Evolutionary conservation across 2,113 vertebrate genomes (phyloP), one percentile per base, ranked within the genome.

Genomic region (Beaufortia kweichowensis): DNA sequence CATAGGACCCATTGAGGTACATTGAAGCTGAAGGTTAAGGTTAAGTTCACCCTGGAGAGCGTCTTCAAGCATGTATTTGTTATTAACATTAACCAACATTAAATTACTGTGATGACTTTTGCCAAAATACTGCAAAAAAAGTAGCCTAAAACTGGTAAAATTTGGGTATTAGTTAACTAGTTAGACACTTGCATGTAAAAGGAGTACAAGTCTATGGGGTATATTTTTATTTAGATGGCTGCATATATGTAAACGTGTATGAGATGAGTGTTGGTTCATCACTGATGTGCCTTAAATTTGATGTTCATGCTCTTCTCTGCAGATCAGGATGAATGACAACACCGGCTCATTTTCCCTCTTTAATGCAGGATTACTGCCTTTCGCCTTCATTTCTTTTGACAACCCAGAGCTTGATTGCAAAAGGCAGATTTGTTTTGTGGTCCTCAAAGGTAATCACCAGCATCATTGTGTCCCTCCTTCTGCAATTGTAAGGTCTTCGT

Each of bases 361-460:
- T 75, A 77, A 81, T 80, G 75, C 33, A 41, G 81, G 82, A 84
- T 85, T 85, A 84, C 78, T 73, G 84, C 62, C 62, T 81, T 84
- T 86, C 31, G 35, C 63, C 73, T 59, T 81, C 79, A 83, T 84
- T 84, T 86, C 79, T 81, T 86, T 84, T 79, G 78, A 79, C 59
- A 66, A 82, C 79, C 70, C 71, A 57, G 56, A 61, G 79, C 82
- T 81, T 85, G 84, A 83, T 81, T 85, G 79, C 70, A 10, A 81
- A 80, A 81, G 83, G 73, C 65, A 63, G 63, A 76, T 82, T 82
- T 82, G 82, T 81, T 81, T 82, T 78, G 43, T 57, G 79, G 78
- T 78, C 76, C 81, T 82, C 72, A 31, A 82, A 80, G 80, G 78
- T 80, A 86, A 84, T 85, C 80, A 79, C 46, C 55, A 21, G 55